Percentiles rank a stretch among this genome's conserved stretches.
phyloP scores from a whole-genome alignment of 2,113 vertebrate species.

The Oryzias melastigma region DNA sequence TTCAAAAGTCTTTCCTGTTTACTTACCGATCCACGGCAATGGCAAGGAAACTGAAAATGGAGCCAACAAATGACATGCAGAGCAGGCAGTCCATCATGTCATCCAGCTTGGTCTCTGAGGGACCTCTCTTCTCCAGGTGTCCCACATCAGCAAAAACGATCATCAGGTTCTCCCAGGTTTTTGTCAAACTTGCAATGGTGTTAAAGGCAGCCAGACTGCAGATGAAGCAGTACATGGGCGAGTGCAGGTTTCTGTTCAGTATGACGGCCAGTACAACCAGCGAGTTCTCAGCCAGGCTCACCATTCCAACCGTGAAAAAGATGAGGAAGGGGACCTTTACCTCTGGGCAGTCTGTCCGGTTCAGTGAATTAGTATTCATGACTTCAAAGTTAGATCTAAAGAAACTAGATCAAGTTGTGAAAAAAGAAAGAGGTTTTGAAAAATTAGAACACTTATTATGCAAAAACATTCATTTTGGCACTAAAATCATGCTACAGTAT shows the following conservation, averaged over 20 bases:
- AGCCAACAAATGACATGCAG: slow-evolving; percentile 88
- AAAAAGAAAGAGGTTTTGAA: background rate
- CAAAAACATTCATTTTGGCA: background rate
- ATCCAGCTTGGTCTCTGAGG: slow-evolving; percentile 81
- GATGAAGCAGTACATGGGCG: slow-evolving; percentile 95
- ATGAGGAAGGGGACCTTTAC: slow-evolving; percentile 84
- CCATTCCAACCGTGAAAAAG: slow-evolving; percentile 83
- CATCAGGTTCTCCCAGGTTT: slow-evolving; percentile 87
- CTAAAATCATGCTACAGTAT: no score
- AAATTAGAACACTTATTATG: background rate
- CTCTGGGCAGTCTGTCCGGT: slow-evolving; percentile 79
- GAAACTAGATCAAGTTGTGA: background rate
- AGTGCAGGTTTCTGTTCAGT: slow-evolving; percentile 89
- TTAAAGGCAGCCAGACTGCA: slow-evolving; percentile 94
- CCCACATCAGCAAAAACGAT: slow-evolving; percentile 82
- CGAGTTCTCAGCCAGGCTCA: slow-evolving; percentile 89
- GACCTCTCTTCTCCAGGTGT: slow-evolving; percentile 75
- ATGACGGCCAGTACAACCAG: slow-evolving; percentile 87
- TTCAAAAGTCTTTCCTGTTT: background rate
- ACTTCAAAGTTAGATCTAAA: background rate
- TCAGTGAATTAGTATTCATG: slow-evolving; percentile 36
- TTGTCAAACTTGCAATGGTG: slow-evolving; percentile 87
- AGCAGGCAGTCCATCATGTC: slow-evolving; percentile 89
- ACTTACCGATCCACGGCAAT: slow-evolving; percentile 87
- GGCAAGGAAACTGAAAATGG: slow-evolving; percentile 89